Base-by-base conservation (phyloP, 2,888 invertebrate genomes). In the Drosophila multiciliata region DNA sequence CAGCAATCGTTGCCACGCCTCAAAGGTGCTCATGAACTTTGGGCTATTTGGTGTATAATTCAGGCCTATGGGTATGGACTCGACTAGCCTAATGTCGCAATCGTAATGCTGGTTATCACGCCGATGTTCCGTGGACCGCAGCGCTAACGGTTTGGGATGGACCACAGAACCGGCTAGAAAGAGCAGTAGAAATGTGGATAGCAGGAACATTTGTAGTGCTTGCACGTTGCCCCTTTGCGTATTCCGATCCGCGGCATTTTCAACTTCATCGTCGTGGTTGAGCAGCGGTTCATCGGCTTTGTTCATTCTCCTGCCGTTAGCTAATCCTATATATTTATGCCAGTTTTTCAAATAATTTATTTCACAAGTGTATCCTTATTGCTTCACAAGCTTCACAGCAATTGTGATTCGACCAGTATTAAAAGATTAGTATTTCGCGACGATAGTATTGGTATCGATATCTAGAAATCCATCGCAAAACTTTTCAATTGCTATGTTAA, bases 51-150 rank as follows among this genome's bases (percentile, higher is more conserved):
- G 94, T 0, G 90, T 78, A 93, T 96, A 99, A 87, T 95, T 95
- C 82, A 99, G 94, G 42, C 98, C 98, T 89, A 97, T 96, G 0
- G 99, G 99, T 91, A 99, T 97, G 91, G 97, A 97, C 94, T 99
- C 99, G 36, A 98, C 97, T 83, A 99, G 94, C 11, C 96, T 96
- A 89, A 98, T 94, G 8, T 89, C 62, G 49, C 86, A 87, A 49
- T 71, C 52, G n/a, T 73, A 70, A 55, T 38, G 67, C 0, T 3
- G 7, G 5, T 48, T 5, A 29, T 87, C 90, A n/a, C 35, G 66
- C 3, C 7, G 45, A 40, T 52, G 54, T 9, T 38, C 23, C 5
- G 20, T 0, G 17, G 74, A 52, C 17, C 57, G 42, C 6, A 69
- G 6, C 9, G 42, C 7, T 1, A 66, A 9, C 1, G 83, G 69